These are phyloP conservation scores for Panthera tigris DNA, from an alignment of 2,113 vertebrate species.

Conservation along the genomic window DNA sequence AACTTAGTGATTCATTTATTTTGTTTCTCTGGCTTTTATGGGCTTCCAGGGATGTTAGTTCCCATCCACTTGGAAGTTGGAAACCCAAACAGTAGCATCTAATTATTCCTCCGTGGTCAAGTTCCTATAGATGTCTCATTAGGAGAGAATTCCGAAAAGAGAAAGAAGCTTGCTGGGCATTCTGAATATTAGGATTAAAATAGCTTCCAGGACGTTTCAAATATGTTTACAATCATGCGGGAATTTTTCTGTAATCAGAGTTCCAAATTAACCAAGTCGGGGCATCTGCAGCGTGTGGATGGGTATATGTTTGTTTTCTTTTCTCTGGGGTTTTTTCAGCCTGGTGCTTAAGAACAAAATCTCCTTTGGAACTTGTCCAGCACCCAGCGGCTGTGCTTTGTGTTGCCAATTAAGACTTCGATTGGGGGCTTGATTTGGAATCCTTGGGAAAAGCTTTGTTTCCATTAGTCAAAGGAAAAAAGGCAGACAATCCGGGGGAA, in stretches of 20 bases:
- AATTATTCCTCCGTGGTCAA: neutral
- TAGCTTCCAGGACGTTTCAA: neutral
- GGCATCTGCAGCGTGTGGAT: neutral
- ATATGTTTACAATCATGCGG: neutral
- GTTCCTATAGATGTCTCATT: neutral
- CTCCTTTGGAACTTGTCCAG: conserved; percentile 77
- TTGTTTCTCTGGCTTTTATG: neutral
- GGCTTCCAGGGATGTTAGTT: neutral
- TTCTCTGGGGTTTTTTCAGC: conserved; percentile 2
- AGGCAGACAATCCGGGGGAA: conserved; percentile 4
- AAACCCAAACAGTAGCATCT: neutral
- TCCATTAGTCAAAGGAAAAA: conserved; percentile 51
- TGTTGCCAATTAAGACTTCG: conserved; percentile 79
- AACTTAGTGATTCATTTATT: neutral
- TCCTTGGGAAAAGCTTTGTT: conserved; percentile 79
- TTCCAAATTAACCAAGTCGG: neutral
- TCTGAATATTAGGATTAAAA: conserved; percentile 22
- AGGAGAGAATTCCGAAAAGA: neutral
- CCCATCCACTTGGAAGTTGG: neutral
- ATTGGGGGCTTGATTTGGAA: conserved; percentile 63
- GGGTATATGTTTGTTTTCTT: conserved; percentile 54
- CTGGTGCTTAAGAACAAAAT: conserved; percentile 69
- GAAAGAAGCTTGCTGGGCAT: neutral
- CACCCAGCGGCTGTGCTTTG: conserved; percentile 67
- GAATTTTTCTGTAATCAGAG: neutral